These are phyloP conservation scores for Euzophera pinguis DNA, from an alignment of 2,888 invertebrate genomes.

Conservation along the genomic window DNA sequence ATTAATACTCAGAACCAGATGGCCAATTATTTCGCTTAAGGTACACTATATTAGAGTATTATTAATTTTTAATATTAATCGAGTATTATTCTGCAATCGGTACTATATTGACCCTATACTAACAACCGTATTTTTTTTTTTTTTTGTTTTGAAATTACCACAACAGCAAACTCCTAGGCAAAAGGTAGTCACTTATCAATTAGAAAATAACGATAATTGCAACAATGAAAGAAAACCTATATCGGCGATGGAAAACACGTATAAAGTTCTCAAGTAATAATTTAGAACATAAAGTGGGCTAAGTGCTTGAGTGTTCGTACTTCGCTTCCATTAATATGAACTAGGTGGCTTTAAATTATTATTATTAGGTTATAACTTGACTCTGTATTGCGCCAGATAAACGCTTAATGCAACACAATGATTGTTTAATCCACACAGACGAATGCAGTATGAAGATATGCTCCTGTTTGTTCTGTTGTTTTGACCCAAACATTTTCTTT, in stretches of 20 bases:
- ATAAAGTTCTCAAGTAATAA: not conserved
- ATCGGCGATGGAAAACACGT: not conserved
- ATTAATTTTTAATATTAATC: too few species aligned
- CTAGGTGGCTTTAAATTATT: conserved; percentile 1
- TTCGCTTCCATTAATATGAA: not conserved
- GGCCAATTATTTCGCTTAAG: too few species aligned
- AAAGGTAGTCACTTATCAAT: too few species aligned
- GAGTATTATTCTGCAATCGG: too few species aligned
- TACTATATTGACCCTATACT: too few species aligned
- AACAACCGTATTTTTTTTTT: too few species aligned
- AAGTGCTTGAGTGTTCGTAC: not conserved
- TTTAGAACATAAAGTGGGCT: conserved; percentile 1
- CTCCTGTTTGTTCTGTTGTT: not conserved
- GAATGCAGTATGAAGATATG: conserved; percentile 29
- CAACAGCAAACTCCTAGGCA: too few species aligned
- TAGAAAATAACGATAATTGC: too few species aligned
- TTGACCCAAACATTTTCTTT: not conserved
- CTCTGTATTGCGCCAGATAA: conserved; percentile 45
- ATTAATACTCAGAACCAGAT: too few species aligned
- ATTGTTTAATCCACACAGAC: conserved; percentile 61
- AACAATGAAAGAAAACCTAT: not conserved
- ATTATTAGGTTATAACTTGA: conserved; percentile 15
- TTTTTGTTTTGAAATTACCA: too few species aligned
- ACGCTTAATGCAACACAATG: conserved; percentile 50
- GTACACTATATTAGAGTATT: too few species aligned